Evolutionary conservation across 2,888 invertebrate genomes (phyloP).

Genomic region (Archaeoteleia sp.): DNA sequence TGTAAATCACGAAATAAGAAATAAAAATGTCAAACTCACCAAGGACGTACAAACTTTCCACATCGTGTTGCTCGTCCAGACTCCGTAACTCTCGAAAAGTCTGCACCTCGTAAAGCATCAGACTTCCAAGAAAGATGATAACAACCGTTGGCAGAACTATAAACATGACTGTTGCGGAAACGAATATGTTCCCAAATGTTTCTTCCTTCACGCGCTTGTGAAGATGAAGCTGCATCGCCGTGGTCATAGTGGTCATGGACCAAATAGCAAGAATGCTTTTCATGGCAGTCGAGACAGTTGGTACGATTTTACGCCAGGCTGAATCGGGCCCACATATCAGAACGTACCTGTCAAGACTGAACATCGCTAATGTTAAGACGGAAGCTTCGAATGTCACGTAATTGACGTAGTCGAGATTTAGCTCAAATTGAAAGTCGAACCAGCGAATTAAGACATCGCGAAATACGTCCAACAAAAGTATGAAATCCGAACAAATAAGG

Average conservation of each 20-base stretch:
- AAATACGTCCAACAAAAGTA: slow-evolving; percentile 60
- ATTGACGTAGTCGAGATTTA: slow-evolving; percentile 63
- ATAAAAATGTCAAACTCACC: slow-evolving; percentile 43
- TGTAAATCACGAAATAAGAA: background rate
- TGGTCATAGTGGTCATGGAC: slow-evolving; percentile 56
- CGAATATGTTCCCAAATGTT: slow-evolving; percentile 57
- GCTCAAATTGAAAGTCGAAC: slow-evolving; percentile 52
- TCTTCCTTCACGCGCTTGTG: slow-evolving; percentile 37
- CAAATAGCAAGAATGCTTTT: slow-evolving; percentile 61
- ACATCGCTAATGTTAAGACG: slow-evolving; percentile 58
- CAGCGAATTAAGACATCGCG: slow-evolving; percentile 55
- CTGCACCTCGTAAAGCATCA: slow-evolving; percentile 51
- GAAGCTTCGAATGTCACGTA: slow-evolving; percentile 63
- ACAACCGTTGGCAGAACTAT: slow-evolving; percentile 55
- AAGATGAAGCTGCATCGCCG: slow-evolving; percentile 63
- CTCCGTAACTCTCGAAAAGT: slow-evolving; percentile 32
- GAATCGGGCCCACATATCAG: slow-evolving; percentile 49
- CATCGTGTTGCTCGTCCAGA: slow-evolving; percentile 24
- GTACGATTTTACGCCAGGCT: slow-evolving; percentile 36
- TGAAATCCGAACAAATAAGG: slow-evolving; percentile 60
- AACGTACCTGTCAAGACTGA: slow-evolving; percentile 62
- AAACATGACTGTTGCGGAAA: slow-evolving; percentile 61
- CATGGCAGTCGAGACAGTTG: slow-evolving; percentile 46
- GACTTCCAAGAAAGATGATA: slow-evolving; percentile 54
- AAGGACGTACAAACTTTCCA: slow-evolving; percentile 54